Conservation (phyloP, 2,113 vertebrate species). For the Ceyx cyanopectus region DNA sequence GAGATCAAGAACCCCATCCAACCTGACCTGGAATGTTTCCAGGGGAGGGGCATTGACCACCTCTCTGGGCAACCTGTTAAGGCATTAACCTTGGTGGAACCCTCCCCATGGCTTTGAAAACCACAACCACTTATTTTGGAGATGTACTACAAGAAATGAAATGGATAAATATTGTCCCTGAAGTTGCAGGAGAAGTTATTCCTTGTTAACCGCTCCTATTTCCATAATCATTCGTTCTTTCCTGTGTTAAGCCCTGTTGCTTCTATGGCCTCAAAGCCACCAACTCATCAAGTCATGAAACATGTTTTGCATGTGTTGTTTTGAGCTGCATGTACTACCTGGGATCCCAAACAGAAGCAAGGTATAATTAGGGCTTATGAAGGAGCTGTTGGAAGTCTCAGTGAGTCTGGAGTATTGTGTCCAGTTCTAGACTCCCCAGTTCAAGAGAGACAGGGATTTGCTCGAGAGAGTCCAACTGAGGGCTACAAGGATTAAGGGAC, state of each 20-base stretch:
- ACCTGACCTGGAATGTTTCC: neutral
- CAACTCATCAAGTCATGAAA: neutral
- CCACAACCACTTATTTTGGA: neutral
- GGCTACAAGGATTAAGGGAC: too few species aligned
- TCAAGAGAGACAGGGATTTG: too few species aligned
- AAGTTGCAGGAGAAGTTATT: neutral
- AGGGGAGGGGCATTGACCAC: neutral
- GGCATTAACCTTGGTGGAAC: neutral
- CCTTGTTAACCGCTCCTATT: neutral
- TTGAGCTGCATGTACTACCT: neutral
- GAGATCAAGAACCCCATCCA: neutral
- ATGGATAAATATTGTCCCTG: neutral
- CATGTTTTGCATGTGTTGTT: rapidly evolving
- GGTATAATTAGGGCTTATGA: neutral
- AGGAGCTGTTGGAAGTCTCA: neutral
- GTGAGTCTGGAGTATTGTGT: neutral
- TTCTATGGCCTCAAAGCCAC: neutral
- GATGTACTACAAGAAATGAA: neutral
- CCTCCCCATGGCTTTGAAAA: neutral
- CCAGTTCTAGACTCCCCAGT: too few species aligned
- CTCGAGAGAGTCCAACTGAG: too few species aligned
- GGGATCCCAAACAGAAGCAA: neutral
- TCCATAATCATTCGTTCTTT: rapidly evolving
- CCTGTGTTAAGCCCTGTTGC: rapidly evolving
- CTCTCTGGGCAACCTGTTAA: neutral